Conservation (phyloP, 2,113 vertebrate species). For the Picathartes gymnocephalus region DNA sequence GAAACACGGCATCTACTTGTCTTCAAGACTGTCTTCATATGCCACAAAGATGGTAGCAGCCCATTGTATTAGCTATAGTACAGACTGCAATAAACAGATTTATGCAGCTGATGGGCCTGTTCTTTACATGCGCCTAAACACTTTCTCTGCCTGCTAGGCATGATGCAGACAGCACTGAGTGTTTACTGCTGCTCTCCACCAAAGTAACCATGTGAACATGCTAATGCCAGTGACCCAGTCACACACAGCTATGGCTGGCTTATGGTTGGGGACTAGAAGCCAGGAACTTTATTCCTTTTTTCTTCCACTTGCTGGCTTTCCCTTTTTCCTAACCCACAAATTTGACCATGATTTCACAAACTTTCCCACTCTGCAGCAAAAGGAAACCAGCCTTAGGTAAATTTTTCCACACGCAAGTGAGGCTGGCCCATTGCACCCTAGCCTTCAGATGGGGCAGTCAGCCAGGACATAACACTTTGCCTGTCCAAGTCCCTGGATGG, state of each 20-base stretch:
- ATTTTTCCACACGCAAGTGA: neutral
- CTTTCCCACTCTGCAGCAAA: constrained; percentile 38
- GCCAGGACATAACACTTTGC: neutral
- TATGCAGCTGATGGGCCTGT: neutral
- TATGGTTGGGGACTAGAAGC: neutral
- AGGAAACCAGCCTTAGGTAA: constrained; percentile 24
- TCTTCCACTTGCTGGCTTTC: constrained; percentile 38
- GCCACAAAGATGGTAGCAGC: neutral
- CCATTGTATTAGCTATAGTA: neutral
- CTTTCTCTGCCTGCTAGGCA: neutral
- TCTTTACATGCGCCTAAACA: neutral
- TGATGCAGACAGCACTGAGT: neutral
- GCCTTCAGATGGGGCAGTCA: neutral
- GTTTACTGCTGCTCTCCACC: neutral
- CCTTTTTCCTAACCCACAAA: constrained; percentile 28
- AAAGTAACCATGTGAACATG: neutral
- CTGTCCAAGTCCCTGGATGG: neutral
- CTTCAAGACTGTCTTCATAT: neutral
- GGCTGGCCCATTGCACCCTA: neutral
- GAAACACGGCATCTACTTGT: neutral
- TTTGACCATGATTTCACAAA: constrained; percentile 31
- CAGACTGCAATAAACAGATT: neutral
- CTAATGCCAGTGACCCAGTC: neutral
- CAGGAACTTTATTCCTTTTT: constrained; percentile 24
- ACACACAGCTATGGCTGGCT: neutral